Evolutionary conservation across 2,888 invertebrate genomes (phyloP).

Genomic region (Thereva unica): DNA sequence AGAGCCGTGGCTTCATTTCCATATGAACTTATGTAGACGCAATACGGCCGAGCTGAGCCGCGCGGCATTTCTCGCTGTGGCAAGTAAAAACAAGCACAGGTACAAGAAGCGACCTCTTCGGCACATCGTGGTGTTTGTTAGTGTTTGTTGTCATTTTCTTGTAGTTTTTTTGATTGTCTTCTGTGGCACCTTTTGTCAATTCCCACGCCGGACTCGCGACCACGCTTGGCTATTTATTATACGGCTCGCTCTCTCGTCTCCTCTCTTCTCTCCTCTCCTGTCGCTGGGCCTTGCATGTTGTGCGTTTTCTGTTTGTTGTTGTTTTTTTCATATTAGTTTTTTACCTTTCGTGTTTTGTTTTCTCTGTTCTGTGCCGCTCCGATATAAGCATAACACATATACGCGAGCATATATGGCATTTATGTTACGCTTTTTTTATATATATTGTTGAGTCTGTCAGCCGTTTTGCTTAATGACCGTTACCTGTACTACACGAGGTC

Average conservation of each 20-base stretch:
- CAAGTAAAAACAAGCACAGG: conserved; percentile 20
- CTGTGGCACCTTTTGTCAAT: conserved; percentile 38
- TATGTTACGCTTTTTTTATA: conserved; percentile 11
- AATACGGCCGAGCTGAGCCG: conserved; percentile 4
- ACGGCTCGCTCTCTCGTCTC: background rate
- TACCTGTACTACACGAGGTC: conserved; percentile 6
- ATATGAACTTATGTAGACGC: conserved; percentile 12
- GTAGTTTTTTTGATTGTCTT: conserved; percentile 21
- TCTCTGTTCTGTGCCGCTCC: conserved; percentile 21
- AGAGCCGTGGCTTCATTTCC: conserved; percentile 16
- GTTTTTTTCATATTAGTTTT: background rate
- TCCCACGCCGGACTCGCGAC: conserved; percentile 38
- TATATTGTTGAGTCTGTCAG: conserved; percentile 12
- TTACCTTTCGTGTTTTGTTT: conserved; percentile 13
- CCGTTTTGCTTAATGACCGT: conserved; percentile 34
- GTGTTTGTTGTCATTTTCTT: conserved; percentile 24
- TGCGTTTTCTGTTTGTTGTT: conserved; percentile 4
- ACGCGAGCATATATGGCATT: background rate
- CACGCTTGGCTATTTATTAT: conserved; percentile 38
- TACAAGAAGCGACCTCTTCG: background rate
- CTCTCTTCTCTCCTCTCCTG: conserved; percentile 22
- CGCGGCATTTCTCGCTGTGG: background rate
- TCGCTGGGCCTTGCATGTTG: conserved; percentile 1
- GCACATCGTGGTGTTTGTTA: conserved; percentile 2
- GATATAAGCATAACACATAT: background rate